Evolutionary conservation across 30 jellyfish, hydroid and myxozoan genomes (phyloP), one percentile per base, ranked within the genome.

Genomic region (Turritopsis dohrnii): DNA sequence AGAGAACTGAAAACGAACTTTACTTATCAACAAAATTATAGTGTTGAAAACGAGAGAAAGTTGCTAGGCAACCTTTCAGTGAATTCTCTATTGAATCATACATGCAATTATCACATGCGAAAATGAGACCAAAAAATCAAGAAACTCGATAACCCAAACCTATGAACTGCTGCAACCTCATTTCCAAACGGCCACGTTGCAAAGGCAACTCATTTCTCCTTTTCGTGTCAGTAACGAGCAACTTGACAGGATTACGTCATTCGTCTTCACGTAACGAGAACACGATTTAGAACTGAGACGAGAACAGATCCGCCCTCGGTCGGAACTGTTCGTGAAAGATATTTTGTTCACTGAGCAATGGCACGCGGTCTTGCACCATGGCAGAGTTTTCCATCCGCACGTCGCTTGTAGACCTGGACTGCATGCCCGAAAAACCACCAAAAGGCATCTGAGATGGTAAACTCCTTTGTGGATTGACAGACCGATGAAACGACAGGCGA

Each of bases 321-420:
- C 30, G 28, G 22, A 69, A 69, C 77, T 69, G 77, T 23, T 69
- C 77, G 31, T n/a, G 77, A 69, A 69, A 69, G 28, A 69, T n/a
- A 19, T 69, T 69, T 17, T 27, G 77, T 19, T 69, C 77, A 8
- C 77, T 69, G 31, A 69, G 28, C 30, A n/a, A 21, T 21, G 77
- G 77, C 28, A 69, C 19, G 1, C 77, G 77, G 28, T 69, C 77
- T 27, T 69, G 77, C 22, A 69, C 9, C 77, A 69, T 69, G 9
- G 22, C 77, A 69, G 77, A 23, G 85, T 52, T 77, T 30, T 77
- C 85, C 75, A 30, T 28, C 22, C 85, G 79, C 22, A 77, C 53
- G 72, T 77, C 85, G 18, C 85, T 77, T 1, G 53, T 66, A 20
- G 85, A 77, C 30, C 85, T 60, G 53, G 81, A 77, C 71, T 77